Base-by-base conservation (phyloP, 1,140 invertebrate genomes). In the Glomeris maerens region DNA sequence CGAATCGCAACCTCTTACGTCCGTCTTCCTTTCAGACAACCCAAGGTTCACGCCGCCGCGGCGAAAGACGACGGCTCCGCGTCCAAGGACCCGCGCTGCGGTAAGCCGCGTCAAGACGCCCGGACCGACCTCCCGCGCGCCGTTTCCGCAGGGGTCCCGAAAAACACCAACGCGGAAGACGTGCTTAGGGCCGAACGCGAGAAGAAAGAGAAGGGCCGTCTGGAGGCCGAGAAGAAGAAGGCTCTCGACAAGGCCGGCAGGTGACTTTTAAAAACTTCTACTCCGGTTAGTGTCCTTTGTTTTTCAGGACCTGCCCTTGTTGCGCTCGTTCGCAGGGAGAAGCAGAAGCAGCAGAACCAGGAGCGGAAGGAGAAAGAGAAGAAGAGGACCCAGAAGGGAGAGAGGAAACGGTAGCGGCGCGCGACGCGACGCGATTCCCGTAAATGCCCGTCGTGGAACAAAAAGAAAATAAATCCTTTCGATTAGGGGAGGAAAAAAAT, bases 201-300 rank as follows among this genome's bases (percentile, higher is more conserved):
- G 57, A 78, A 80, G 52, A 69, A 83, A 36, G 84, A 88, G 60
- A 78, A 79, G 59, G 78, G 81, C 2, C 79, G 82, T 57, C 61
- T 75, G 14, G 84, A 88, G 23, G 80, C 81, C 58, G 78, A 81
- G 52, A 79, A 78, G 54, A 90, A 90, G 56, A 87, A 86, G 59
- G 84, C 87, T 59, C 86, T 85, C 60, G 85, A 89, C 57, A 86
- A 83, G 68, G 84, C 88, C 59, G 85, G 89, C 62, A 75, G 84
- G 83, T 84, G 65, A 28, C 14, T 14, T 47, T 45, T 26, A 28
- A 27, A 22, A 4, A 17, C 22, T 38, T 36, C 17, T 22, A 28
- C 29, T 13, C 0, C 25, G 40, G n/a, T 49, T 50, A 23, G 25
- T 3, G 5, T 50, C 41, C 21, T 46, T 25, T 50, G 7, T 21